Evolutionary conservation across 2,797 vertebrate species (phyloP), one percentile per base, ranked within the genome.

Genomic region (Oryzias dopingdopingensis): DNA sequence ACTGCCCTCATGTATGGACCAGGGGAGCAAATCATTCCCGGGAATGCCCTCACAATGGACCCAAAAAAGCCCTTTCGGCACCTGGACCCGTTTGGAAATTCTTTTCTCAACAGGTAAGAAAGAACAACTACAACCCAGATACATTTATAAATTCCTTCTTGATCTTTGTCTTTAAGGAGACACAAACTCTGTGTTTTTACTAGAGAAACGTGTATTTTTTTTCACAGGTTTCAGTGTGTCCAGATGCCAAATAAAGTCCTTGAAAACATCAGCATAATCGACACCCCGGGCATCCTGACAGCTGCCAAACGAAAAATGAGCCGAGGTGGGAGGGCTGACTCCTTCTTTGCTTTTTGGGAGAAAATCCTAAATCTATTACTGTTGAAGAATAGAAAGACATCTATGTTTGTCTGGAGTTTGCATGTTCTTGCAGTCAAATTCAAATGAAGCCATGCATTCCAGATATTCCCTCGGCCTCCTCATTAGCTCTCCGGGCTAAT

Each of bases 51-150:
- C 0, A 92, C 95, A 0, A 90, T 95, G 1, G 95, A 96, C 70
- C 92, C 93, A 0, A 92, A 92, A 47, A 96, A 93, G 63, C 95
- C 95, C 4, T 96, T 97, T 82, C 92, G 95, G 4, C 94, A 96
- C 50, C 92, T 96, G 17, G 92, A 93, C 65, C 91, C 92, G 5
- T 96, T 97, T 2, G 95, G 95, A 40, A 96, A 95, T 46, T 82
- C 91, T 6, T 97, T 97, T 72, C 91, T 97, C 16, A 97, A 97
- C 83, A 92, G 95, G 94, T 95, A 59, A 73, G 6, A 5, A n/a
- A 10, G 16, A 7, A 22, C 32, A 41, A 14, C 4, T 51, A 5
- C 12, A 22, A 15, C 12, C 4, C 5, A 10, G 14, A 41, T 16
- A 41, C 8, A 22, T 40, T 20, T 2, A 46, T 1, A n/a, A 10